A percentile compares a stretch with the other conserved stretches of the same genome.
phyloP scores from a whole-genome alignment of 2,888 invertebrate species.

The Malacosoma neustria region DNA sequence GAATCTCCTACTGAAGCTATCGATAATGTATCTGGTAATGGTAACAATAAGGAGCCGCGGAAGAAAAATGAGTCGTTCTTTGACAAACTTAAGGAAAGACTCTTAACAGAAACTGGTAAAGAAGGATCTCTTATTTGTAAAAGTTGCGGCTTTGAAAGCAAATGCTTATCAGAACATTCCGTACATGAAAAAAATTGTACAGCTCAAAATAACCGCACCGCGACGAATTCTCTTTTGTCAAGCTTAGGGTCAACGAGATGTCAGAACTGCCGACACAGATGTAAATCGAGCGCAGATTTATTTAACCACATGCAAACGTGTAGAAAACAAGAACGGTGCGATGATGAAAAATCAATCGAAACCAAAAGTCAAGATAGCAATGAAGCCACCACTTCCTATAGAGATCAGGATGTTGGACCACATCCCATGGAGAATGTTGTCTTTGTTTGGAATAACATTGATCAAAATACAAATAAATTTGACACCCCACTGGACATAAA shows the following conservation, averaged over 20 bases:
- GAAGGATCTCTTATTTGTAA: conserved; percentile 80
- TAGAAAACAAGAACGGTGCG: conserved; percentile 54
- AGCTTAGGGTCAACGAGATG: conserved; percentile 84
- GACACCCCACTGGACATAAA: conserved; percentile 56
- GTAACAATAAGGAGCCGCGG: conserved; percentile 39
- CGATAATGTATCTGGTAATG: conserved; percentile 35
- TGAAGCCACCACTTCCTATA: conserved; percentile 31
- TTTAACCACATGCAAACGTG: conserved; percentile 84
- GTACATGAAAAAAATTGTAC: conserved; percentile 84
- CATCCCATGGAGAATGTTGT: conserved; percentile 89
- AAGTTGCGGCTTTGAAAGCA: conserved; percentile 84
- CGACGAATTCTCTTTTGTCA: conserved; percentile 49
- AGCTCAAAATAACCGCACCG: conserved; percentile 51
- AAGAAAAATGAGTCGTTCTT: conserved; percentile 87
- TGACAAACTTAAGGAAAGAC: conserved; percentile 85
- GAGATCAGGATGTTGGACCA: conserved; percentile 60
- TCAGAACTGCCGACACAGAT: conserved; percentile 89
- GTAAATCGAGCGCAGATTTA: conserved; percentile 88
- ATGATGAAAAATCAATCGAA: conserved; percentile 37
- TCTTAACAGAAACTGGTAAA: conserved; percentile 78
- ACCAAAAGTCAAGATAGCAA: conserved; percentile 39
- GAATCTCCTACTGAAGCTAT: conserved; percentile 31
- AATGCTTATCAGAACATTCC: conserved; percentile 86
- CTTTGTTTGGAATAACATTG: conserved; percentile 86
- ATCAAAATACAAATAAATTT: conserved; percentile 49